Percentiles rank a stretch among this genome's conserved stretches.
Evolutionary conservation across 2,113 vertebrate species (phyloP).

Genomic region (Aegotheles bennettii): DNA sequence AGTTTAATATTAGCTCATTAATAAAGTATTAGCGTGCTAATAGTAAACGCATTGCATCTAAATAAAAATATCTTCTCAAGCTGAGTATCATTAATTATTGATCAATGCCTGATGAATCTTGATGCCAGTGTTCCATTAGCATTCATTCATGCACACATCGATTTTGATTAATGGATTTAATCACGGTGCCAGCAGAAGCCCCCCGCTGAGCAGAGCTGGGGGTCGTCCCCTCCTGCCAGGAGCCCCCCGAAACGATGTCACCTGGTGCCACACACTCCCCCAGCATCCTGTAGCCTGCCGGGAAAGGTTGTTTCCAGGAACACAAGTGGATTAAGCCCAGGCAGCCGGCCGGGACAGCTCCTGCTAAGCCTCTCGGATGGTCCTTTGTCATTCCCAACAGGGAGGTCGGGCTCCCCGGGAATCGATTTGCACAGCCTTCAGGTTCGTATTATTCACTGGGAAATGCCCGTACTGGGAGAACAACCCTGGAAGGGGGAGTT

Average conservation of each 20-base stretch:
- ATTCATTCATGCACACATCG: neutral
- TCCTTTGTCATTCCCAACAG: constrained; percentile 8
- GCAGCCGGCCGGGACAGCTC: neutral
- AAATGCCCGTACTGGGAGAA: neutral
- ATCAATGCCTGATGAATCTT: neutral
- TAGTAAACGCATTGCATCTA: neutral
- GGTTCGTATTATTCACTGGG: neutral
- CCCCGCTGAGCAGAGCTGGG: accelerated
- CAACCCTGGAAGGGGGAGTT: neutral
- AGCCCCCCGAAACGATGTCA: neutral
- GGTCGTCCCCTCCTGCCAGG: accelerated
- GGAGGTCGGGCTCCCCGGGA: neutral
- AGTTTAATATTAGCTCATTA: neutral
- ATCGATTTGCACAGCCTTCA: constrained; percentile 41
- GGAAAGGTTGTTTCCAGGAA: neutral
- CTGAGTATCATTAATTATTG: neutral
- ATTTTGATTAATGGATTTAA: neutral
- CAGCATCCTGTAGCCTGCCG: neutral
- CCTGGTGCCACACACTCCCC: accelerated
- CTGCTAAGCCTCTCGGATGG: neutral
- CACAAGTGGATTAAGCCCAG: neutral
- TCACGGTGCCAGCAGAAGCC: neutral
- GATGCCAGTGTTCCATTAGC: neutral
- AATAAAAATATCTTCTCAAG: neutral
- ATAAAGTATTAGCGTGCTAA: neutral